A percentile compares a stretch with the other conserved stretches of the same genome.
Evolutionary conservation across 2,113 vertebrate species (phyloP).

Genomic region (Ciconia stormi): DNA sequence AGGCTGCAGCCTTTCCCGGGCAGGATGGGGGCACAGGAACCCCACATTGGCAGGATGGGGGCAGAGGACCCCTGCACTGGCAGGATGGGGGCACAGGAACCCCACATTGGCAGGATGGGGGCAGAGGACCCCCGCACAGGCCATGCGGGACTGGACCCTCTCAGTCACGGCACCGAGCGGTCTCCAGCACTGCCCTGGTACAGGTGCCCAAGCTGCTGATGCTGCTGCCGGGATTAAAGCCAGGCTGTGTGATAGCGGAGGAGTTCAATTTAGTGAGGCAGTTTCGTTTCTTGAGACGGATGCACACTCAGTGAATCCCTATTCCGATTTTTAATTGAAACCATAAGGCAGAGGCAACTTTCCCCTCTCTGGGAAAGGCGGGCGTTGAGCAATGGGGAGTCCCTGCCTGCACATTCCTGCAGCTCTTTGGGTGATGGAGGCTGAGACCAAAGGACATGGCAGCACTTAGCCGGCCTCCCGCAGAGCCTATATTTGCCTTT

Average conservation of each 20-base stretch:
- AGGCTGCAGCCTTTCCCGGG: background rate
- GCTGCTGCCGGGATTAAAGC: background rate
- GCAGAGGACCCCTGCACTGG: background rate
- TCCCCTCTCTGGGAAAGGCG: background rate
- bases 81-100: background rate
- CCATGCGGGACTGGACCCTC: background rate
- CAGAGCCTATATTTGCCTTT: background rate
- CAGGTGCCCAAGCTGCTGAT: background rate
- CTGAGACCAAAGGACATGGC: background rate
- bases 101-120: fast-evolving
- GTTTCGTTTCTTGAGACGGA: background rate
- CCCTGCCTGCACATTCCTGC: background rate
- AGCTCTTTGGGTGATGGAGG: background rate
- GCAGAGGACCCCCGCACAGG: background rate
- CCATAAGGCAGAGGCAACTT: background rate
- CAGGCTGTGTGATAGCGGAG: background rate
- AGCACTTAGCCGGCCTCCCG: background rate
- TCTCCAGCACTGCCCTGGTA: background rate
- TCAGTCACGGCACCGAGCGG: fast-evolving
- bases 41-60: fast-evolving
- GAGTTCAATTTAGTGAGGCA: background rate
- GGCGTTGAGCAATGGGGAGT: background rate
- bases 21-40: background rate
- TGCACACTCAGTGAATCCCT: background rate
- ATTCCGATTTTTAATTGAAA: background rate